Percentiles rank a stretch among this genome's conserved stretches.
phyloP scores from a whole-genome alignment of 1,140 invertebrate species.

The Drosophila truncata region DNA sequence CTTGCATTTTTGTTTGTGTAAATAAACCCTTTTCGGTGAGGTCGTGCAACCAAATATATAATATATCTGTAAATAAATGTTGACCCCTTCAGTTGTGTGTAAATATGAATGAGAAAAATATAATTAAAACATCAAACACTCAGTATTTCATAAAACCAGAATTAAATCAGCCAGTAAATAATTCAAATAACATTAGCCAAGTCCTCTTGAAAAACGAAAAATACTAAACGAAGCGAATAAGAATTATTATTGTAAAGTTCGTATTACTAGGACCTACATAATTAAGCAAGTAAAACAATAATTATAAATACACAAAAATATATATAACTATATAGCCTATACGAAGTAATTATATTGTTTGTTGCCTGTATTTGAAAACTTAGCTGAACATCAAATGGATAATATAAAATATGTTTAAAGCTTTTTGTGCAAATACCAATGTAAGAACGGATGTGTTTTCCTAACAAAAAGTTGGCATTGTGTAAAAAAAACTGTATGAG shows the following conservation, averaged over 20 bases:
- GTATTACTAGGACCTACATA: slow-evolving; percentile 11
- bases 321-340: slow-evolving; percentile 18
- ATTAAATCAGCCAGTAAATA: slow-evolving; percentile 32
- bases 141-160: slow-evolving; percentile 13
- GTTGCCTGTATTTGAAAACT: slow-evolving; percentile 66
- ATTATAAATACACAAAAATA: slow-evolving; percentile 20
- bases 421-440: slow-evolving; percentile 39
- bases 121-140: slow-evolving; percentile 34
- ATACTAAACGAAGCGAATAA: slow-evolving; percentile 12
- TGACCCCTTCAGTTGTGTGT: slow-evolving; percentile 23
- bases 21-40: slow-evolving; percentile 38
- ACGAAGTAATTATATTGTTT: slow-evolving; percentile 66
- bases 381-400: slow-evolving; percentile 61
- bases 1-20: slow-evolving; percentile 38
- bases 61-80: slow-evolving; percentile 40
- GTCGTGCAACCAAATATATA: slow-evolving; percentile 6
- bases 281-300: slow-evolving; percentile 19
- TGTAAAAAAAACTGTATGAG: slow-evolving; percentile 38
- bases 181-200: slow-evolving; percentile 17
- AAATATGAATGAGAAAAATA: slow-evolving; percentile 32
- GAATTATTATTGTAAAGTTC: slow-evolving; percentile 9
- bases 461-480: slow-evolving; percentile 35
- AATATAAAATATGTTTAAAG: slow-evolving; percentile 29
- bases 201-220: slow-evolving; percentile 10
- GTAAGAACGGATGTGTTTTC: slow-evolving; percentile 48